Base-by-base conservation (phyloP, 2,113 vertebrate species). In the Gavia stellata region DNA sequence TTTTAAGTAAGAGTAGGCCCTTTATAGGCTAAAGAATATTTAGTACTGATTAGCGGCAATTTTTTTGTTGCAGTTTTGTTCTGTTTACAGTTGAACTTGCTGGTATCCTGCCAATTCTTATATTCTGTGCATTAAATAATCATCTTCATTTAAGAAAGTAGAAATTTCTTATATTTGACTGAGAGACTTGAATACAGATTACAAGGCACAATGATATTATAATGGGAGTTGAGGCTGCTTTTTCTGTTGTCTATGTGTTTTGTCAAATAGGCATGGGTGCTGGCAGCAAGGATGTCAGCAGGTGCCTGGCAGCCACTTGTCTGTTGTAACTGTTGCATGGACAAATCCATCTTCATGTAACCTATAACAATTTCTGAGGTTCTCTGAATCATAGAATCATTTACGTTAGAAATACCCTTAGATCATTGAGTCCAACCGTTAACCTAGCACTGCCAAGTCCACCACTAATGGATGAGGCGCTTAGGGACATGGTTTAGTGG, bases 351-450 rank as follows among this genome's bases (percentile, higher is more conserved):
- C 23, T 28, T 53, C 12, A 7, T n/a, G 7, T 33, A n/a, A 63
- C 4, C 10, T 50, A 1, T 5, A 52, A 18, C 20, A 3, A 15
- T 20, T 63, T 42, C 65, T 67, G 58, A 61, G 36, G 7, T 26
- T 42, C 40, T 49, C 12, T 3, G 12, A n/a, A 72, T 28, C 19
- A 14, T 2, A 16, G 15, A 66, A 6, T 40, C 2, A 1, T 23
- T 45, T 45, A 24, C 19, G 4, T 55, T 21, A 6, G 47, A 61
- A 53, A 17, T 29, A 23, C 44, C 42, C 4, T 38, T 18, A 21
- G 17, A 42, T 49, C 20, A 55, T 10, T 0, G 1, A 33, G 26
- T 18, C 59, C 9, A 42, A 6, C 42, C 0, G 0, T 31, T 29
- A 33, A 31, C 33, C 4, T 0, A 11, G 1, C 6, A 2, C 36